Percentiles rank a stretch among this genome's conserved stretches.
Evolutionary conservation across 2,888 invertebrate species (phyloP).

Genomic region (Congeria kusceri): DNA sequence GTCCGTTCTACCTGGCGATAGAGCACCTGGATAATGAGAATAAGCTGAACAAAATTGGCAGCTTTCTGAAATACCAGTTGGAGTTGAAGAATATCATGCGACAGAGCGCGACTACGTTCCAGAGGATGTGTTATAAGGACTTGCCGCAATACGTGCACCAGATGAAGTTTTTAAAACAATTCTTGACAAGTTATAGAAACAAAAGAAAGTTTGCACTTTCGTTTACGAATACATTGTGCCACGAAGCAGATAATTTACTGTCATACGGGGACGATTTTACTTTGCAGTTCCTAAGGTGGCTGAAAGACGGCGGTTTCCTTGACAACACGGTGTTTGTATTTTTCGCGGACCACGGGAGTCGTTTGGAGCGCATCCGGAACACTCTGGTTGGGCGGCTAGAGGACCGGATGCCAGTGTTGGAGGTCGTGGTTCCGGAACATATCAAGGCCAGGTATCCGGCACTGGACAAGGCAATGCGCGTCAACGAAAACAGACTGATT

Average conservation of each 20-base stretch:
- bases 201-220: constrained; percentile 92
- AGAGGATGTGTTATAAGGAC: constrained; percentile 16
- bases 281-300: constrained; percentile 87
- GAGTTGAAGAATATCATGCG: constrained; percentile 32
- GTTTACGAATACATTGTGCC: constrained; percentile 93
- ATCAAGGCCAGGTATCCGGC: constrained; percentile 89
- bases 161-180: constrained; percentile 88
- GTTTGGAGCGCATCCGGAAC: constrained; percentile 93
- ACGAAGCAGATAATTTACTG: constrained; percentile 93
- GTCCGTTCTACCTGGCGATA: constrained; percentile 46
- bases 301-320: constrained; percentile 80
- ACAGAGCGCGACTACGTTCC: constrained; percentile 29
- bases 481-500: constrained; percentile 90
- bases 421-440: constrained; percentile 90
- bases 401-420: constrained; percentile 93
- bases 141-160: constrained; percentile 85
- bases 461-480: constrained; percentile 89
- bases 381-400: constrained; percentile 93
- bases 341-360: constrained; percentile 95
- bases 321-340: constrained; percentile 77
- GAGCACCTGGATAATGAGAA: background rate
- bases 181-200: constrained; percentile 88
- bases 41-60: background rate
- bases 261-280: constrained; percentile 90
- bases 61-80: background rate